These are phyloP conservation scores for Drosophila sechellia DNA, from an alignment of 1,140 invertebrate genomes.

Conservation along the genomic window DNA sequence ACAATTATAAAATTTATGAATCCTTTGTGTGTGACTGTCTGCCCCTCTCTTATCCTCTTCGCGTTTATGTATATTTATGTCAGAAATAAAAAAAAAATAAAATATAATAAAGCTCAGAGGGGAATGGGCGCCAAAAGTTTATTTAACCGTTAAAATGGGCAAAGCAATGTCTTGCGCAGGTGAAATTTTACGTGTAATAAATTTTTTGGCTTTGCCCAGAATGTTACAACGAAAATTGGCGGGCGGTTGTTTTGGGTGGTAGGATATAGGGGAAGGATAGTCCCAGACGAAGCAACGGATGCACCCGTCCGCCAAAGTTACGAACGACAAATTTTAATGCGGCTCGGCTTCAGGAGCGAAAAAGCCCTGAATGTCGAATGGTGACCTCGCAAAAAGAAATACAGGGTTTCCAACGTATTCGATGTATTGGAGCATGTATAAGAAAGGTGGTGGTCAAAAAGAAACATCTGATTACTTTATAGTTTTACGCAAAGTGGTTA, in stretches of 20 bases:
- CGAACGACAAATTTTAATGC: slow-evolving; percentile 58
- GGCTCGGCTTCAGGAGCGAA: not conserved
- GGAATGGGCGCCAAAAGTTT: slow-evolving; percentile 47
- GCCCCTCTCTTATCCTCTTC: slow-evolving; percentile 18
- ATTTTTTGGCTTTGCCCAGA: slow-evolving; percentile 65
- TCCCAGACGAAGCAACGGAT: slow-evolving; percentile 55
- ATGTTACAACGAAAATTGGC: slow-evolving; percentile 16
- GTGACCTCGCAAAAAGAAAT: slow-evolving; percentile 6
- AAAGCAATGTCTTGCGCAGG: slow-evolving; percentile 46
- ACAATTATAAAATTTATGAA: slow-evolving; percentile 73
- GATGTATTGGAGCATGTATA: too few relatives aligned
- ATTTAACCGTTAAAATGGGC: slow-evolving; percentile 65
- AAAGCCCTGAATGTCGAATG: slow-evolving; percentile 5
- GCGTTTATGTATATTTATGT: slow-evolving; percentile 46
- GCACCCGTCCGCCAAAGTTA: slow-evolving; percentile 44
- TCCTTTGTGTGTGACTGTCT: slow-evolving; percentile 40
- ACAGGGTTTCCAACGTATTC: not conserved
- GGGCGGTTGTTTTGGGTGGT: not conserved
- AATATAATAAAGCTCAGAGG: not conserved
- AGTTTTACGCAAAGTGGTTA: not conserved
- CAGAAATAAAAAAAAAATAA: slow-evolving; percentile 32
- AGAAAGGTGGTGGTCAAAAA: not conserved
- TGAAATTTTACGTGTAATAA: slow-evolving; percentile 72
- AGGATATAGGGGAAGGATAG: slow-evolving; percentile 9
- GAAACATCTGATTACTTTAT: not conserved